Evolutionary conservation across 1,140 invertebrate genomes (phyloP).

Genomic region (Semibalanus balanoides): DNA sequence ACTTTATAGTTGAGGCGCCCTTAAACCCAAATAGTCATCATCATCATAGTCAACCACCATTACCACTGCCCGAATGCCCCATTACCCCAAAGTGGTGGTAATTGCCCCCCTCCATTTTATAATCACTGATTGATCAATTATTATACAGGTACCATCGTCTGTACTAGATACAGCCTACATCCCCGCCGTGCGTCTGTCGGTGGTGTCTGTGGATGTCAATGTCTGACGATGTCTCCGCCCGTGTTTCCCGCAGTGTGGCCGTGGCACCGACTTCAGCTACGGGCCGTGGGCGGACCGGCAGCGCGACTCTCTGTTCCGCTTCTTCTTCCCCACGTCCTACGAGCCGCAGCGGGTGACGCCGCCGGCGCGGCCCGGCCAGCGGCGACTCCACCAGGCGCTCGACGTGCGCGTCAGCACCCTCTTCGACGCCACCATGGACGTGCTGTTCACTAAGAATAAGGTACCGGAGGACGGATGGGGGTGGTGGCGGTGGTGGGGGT

Average conservation of each 20-base stretch:
- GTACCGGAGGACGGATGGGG: constrained; percentile 39
- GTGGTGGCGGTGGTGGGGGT: background rate
- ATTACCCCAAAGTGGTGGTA: too few relatives aligned
- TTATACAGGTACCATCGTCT: too few relatives aligned
- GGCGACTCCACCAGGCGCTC: constrained; percentile 74
- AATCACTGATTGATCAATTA: too few relatives aligned
- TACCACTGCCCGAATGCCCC: too few relatives aligned
- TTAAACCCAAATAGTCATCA: too few relatives aligned
- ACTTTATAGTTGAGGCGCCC: too few relatives aligned
- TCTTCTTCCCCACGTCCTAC: constrained; percentile 89
- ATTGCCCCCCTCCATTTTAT: too few relatives aligned
- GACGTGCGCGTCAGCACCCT: constrained; percentile 80
- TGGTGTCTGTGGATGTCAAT: too few relatives aligned
- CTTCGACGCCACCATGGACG: constrained; percentile 83
- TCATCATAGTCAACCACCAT: too few relatives aligned
- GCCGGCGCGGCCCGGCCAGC: constrained; percentile 66
- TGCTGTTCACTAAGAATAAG: constrained; percentile 80
- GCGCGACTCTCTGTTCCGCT: constrained; percentile 84
- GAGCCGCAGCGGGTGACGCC: constrained; percentile 36
- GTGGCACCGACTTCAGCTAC: constrained; percentile 93
- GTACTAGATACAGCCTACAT: too few relatives aligned
- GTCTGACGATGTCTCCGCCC: too few relatives aligned
- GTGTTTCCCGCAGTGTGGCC: constrained; percentile 53
- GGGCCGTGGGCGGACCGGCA: constrained; percentile 87
- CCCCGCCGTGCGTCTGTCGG: too few relatives aligned